Conservation (phyloP, 2,797 vertebrate genomes). For the Sternarchorhynchus goeldii region DNA sequence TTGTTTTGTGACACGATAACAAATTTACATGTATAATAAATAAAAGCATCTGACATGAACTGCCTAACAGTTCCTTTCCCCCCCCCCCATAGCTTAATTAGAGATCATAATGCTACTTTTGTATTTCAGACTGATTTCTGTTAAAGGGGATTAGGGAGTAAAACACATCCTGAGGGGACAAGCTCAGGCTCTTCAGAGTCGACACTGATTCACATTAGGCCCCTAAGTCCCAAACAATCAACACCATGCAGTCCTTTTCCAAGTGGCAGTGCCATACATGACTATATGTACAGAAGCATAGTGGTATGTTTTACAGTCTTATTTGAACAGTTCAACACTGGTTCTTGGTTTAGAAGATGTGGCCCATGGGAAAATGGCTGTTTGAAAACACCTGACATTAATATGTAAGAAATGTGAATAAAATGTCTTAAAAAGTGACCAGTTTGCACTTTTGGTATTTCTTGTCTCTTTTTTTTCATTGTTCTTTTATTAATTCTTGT, state of each 20-base stretch:
- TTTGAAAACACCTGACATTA: not conserved
- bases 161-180: too few relatives aligned
- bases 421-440: not conserved
- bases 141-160: not conserved
- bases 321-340: not conserved
- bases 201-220: too few relatives aligned
- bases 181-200: too few relatives aligned
- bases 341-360: not conserved
- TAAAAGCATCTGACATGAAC: constrained; percentile 62
- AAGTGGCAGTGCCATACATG: too few relatives aligned
- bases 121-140: not conserved
- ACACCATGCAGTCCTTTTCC: not conserved
- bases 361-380: not conserved
- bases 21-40: constrained; percentile 72
- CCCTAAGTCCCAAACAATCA: not conserved
- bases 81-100: constrained; percentile 2
- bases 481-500: not conserved
- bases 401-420: constrained; percentile 20
- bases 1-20: constrained; percentile 16
- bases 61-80: constrained; percentile 1
- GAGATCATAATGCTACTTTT: constrained; percentile 17
- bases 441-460: too few relatives aligned
- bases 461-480: not conserved
- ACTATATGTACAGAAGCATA: too few relatives aligned
- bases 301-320: too few relatives aligned